A percentile compares a stretch with the other conserved stretches of the same genome.
Conservation (phyloP, 2,797 vertebrate species). For the Smutsia temminckii region DNA sequence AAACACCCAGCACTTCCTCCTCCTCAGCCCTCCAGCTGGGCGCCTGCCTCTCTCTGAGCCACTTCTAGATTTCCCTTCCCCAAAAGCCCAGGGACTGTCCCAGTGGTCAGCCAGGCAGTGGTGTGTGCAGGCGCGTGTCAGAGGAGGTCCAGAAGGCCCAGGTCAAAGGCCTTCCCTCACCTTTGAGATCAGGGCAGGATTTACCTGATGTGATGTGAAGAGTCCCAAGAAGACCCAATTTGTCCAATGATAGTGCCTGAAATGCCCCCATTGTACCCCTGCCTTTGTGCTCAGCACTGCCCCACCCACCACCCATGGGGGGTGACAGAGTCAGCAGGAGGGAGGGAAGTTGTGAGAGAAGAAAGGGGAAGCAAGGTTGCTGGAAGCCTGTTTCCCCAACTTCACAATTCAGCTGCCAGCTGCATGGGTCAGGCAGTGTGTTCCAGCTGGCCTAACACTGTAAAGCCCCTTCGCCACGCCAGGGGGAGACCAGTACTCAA, state of each 20-base stretch:
- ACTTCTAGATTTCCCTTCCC: slow-evolving; percentile 31
- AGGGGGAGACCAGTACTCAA: neutral
- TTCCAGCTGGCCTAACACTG: neutral
- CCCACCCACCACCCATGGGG: neutral
- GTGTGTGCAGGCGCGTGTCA: neutral
- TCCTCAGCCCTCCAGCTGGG: neutral
- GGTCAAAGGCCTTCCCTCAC: neutral
- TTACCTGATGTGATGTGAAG: neutral
- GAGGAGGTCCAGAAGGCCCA: neutral
- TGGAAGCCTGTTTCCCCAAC: slow-evolving; percentile 34
- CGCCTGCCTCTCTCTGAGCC: neutral
- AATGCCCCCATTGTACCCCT: neutral
- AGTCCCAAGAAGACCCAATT: neutral
- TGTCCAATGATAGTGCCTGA: neutral
- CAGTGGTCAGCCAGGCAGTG: neutral
- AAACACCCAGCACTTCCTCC: slow-evolving; percentile 43
- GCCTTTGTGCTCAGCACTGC: neutral
- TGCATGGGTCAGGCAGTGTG: slow-evolving; percentile 14
- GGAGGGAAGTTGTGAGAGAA: neutral
- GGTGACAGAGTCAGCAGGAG: neutral
- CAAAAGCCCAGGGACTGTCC: neutral
- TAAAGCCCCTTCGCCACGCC: neutral
- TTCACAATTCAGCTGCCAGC: slow-evolving; percentile 16
- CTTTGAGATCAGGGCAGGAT: neutral
- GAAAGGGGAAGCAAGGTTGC: slow-evolving; percentile 51